These are phyloP conservation scores for Paramuricea clavata DNA, from an alignment of 92 coral and sea anemone species.

Conservation along the genomic window DNA sequence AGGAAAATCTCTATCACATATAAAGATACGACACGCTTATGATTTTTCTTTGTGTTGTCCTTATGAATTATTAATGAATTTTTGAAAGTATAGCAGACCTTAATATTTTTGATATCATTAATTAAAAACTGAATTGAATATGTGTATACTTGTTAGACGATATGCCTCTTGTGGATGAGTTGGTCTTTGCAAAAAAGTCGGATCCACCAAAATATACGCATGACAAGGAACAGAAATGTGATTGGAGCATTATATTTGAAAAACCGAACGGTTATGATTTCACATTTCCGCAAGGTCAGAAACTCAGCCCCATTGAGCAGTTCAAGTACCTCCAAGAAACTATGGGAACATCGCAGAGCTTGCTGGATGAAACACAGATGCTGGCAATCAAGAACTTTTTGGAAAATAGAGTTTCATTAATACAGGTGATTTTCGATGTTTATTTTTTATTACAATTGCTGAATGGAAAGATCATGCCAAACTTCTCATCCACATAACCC, in stretches of 20 bases:
- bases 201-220: conserved; percentile 52
- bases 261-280: background rate
- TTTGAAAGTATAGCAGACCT: too few species aligned
- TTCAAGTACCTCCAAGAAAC: conserved; percentile 49
- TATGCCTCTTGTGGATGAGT: conserved; percentile 20
- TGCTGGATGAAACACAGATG: conserved; percentile 77
- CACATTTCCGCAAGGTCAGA: background rate
- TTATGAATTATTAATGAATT: too few species aligned
- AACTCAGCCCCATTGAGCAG: conserved; percentile 28
- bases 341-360: conserved; percentile 21
- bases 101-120: too few species aligned
- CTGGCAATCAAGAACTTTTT: conserved; percentile 75
- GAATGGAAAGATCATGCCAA: too few species aligned
- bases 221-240: conserved; percentile 56
- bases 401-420: conserved; percentile 69
- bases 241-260: conserved; percentile 75
- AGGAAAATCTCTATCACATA: too few species aligned
- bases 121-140: background rate
- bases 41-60: too few species aligned
- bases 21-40: too few species aligned
- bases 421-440: conserved; percentile 63
- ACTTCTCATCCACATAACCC: too few species aligned
- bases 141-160: background rate
- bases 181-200: conserved; percentile 1
- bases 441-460: background rate